phyloP scores from a whole-genome alignment of 2,113 vertebrate genomes.

The Daboia siamensis region DNA sequence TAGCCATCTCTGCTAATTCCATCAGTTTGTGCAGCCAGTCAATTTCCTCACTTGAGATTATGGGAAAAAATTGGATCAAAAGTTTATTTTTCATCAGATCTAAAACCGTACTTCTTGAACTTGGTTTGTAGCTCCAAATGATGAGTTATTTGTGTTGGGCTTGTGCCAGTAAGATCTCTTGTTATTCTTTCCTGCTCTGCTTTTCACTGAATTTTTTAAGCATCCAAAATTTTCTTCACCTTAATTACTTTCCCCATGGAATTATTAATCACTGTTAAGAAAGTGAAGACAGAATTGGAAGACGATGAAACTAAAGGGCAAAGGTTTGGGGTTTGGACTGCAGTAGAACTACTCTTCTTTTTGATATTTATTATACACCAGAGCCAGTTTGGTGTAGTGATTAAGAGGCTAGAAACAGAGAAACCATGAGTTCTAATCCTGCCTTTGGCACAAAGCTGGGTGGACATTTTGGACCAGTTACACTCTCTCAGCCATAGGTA shows the following conservation, averaged over 20 bases:
- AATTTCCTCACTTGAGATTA: background rate
- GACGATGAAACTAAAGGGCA: background rate
- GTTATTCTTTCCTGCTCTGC: background rate
- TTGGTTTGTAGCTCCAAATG: background rate
- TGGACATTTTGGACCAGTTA: background rate
- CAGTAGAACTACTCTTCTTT: background rate
- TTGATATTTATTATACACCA: background rate
- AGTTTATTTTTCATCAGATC: background rate
- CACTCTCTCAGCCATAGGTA: background rate
- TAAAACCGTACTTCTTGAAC: background rate
- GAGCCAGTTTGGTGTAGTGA: background rate
- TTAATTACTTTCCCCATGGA: background rate
- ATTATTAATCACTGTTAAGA: conserved; percentile 3
- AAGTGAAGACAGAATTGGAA: background rate
- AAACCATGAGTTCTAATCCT: background rate
- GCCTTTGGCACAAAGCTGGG: background rate
- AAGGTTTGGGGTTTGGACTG: background rate
- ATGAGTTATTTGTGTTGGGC: background rate
- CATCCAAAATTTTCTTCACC: background rate
- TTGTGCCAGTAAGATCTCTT: background rate
- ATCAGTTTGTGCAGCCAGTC: too few species aligned
- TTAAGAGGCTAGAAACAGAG: background rate
- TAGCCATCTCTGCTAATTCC: too few species aligned
- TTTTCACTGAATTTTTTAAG: background rate
- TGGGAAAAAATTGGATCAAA: background rate